Conservation (phyloP, 2,888 invertebrate genomes). For the Synergus umbraculus region DNA sequence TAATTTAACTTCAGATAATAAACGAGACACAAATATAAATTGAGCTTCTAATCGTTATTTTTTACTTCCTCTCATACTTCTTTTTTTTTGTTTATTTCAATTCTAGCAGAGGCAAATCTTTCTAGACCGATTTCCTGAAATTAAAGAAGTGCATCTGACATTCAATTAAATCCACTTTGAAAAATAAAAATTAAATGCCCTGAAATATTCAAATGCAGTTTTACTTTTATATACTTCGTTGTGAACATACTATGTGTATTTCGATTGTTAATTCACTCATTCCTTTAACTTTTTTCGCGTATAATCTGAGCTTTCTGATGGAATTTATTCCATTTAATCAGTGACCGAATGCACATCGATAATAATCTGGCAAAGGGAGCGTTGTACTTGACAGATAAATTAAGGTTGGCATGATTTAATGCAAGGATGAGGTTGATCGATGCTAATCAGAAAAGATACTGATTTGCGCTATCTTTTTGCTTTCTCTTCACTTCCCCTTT, state of each 20-base stretch:
- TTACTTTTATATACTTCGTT: background rate
- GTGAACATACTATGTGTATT: too few species aligned
- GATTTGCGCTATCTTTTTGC: background rate
- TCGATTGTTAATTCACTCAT: background rate
- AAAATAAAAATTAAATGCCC: background rate
- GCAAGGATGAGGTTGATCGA: background rate
- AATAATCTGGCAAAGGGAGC: slow-evolving; percentile 2
- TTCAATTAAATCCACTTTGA: slow-evolving; percentile 5
- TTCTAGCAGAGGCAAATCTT: background rate
- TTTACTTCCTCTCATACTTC: background rate
- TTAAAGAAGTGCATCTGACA: slow-evolving; percentile 24
- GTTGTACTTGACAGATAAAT: slow-evolving; percentile 15
- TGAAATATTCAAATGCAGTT: background rate
- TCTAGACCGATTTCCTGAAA: slow-evolving; percentile 7
- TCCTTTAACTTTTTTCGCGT: background rate
- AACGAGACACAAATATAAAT: background rate
- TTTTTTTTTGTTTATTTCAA: background rate
- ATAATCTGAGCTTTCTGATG: background rate
- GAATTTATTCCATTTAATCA: background rate
- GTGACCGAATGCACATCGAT: slow-evolving; percentile 6
- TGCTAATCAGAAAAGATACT: background rate
- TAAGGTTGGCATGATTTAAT: background rate
- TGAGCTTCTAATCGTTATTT: background rate
- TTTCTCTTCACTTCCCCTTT: background rate
- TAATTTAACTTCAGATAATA: background rate